These are phyloP conservation scores for Lasioglossum villosulum DNA, from an alignment of 2,888 invertebrate genomes.

Conservation along the genomic window DNA sequence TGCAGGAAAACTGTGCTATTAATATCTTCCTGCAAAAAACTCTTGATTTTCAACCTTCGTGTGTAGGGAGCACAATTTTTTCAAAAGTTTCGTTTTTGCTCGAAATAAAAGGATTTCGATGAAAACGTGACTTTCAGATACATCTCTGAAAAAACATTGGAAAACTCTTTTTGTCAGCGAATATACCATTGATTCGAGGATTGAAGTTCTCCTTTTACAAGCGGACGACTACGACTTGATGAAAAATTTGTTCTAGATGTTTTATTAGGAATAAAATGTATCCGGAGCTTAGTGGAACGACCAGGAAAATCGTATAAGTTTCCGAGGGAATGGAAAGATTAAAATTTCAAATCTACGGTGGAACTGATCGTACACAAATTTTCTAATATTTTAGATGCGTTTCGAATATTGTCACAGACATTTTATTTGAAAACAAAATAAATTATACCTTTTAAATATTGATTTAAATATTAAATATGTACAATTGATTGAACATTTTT, in stretches of 20 bases:
- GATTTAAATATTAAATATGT: no score
- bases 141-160: background rate
- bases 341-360: background rate
- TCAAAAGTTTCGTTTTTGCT: background rate
- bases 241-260: background rate
- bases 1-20: background rate
- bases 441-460: no score
- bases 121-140: constrained; percentile 1
- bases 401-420: background rate
- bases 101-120: background rate
- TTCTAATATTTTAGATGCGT: no score
- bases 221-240: background rate
- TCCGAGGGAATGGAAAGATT: background rate
- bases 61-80: background rate
- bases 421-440: background rate
- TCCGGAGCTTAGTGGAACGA: background rate
- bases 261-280: background rate
- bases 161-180: background rate
- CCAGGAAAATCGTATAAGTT: background rate
- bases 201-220: background rate
- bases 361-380: background rate
- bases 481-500: background rate
- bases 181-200: background rate
- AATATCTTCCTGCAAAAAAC: background rate
- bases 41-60: background rate